phyloP scores from a whole-genome alignment of 2,113 vertebrate species.

The Hippolais icterina region DNA sequence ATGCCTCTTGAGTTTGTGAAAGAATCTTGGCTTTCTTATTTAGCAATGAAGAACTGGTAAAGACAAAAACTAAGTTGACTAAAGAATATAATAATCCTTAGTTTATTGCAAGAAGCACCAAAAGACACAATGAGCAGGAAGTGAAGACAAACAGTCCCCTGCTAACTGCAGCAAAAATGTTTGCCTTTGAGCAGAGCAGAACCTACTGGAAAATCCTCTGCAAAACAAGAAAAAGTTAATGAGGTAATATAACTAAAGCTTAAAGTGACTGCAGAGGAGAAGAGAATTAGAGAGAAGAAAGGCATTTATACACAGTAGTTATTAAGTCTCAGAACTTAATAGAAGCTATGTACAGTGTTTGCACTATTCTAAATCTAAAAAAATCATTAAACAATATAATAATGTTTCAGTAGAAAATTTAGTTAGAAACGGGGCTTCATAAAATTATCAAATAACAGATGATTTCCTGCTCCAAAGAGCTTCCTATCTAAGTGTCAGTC shows the following conservation, averaged over 20 bases:
- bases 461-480: neutral
- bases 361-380: neutral
- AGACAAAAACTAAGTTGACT: neutral
- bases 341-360: neutral
- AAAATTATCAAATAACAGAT: neutral
- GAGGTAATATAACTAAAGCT: neutral
- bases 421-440: neutral
- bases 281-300: neutral
- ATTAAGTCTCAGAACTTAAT: neutral
- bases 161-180: neutral
- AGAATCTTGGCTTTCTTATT: conserved; percentile 18
- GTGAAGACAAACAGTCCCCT: neutral
- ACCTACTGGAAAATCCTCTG: neutral
- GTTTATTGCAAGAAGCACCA: neutral
- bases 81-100: neutral
- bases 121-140: neutral
- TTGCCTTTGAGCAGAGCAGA: conserved; percentile 16
- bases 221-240: neutral
- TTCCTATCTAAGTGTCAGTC: neutral
- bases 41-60: neutral
- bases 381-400: neutral
- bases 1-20: neutral
- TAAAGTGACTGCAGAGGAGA: neutral
- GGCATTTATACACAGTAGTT: neutral
- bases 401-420: neutral